A percentile compares a stretch with the other conserved stretches of the same genome.
phyloP scores from a whole-genome alignment of 2,888 invertebrate genomes.

The Spodoptera littoralis region DNA sequence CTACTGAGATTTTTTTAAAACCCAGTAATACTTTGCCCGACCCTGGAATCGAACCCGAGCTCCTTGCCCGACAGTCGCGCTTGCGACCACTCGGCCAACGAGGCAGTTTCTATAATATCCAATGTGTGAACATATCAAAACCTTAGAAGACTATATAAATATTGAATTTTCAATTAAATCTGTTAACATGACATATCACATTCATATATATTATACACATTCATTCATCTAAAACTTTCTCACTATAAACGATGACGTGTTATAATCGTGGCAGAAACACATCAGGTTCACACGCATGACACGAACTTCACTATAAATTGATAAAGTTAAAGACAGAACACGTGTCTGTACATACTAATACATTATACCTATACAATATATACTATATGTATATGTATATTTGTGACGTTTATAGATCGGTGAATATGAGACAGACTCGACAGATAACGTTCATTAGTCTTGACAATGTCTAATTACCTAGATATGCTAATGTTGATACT shows the following conservation, averaged over 20 bases:
- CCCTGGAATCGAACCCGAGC: too few species aligned
- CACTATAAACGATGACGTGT: conserved; percentile 3
- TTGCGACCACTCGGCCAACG: too few species aligned
- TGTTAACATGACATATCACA: background rate
- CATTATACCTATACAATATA: too few species aligned
- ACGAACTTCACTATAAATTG: conserved; percentile 27
- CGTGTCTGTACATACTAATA: background rate
- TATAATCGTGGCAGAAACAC: conserved; percentile 17
- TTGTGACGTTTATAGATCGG: background rate
- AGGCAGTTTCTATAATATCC: too few species aligned
- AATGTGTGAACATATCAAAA: too few species aligned
- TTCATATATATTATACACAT: background rate
- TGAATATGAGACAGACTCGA: conserved; percentile 23
- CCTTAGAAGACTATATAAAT: too few species aligned
- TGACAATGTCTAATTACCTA: conserved; percentile 33
- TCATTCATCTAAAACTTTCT: too few species aligned
- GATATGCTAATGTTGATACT: conserved; percentile 6
- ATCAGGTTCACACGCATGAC: conserved; percentile 7
- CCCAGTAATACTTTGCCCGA: too few species aligned
- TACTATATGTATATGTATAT: background rate
- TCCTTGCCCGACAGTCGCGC: too few species aligned
- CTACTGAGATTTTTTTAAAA: too few species aligned
- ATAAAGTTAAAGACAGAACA: conserved; percentile 27
- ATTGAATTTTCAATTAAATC: too few species aligned
- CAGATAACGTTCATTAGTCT: conserved; percentile 19